A percentile compares a stretch with the other conserved stretches of the same genome.
Evolutionary conservation across 2,113 vertebrate species (phyloP).

Genomic region (Procavia capensis): DNA sequence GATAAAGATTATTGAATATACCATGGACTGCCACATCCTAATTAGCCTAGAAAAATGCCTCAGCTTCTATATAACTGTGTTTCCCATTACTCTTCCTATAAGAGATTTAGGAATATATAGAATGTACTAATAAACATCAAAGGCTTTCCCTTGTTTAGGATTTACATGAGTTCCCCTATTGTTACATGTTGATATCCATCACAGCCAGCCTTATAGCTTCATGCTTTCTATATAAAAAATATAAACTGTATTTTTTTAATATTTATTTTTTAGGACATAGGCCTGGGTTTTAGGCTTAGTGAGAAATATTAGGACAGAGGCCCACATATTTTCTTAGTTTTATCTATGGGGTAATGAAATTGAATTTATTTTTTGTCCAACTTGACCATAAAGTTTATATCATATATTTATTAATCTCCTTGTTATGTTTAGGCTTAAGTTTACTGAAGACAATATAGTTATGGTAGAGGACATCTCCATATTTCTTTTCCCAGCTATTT

Average conservation of each 20-base stretch:
- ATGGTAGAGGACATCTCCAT: neutral
- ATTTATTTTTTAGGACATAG: constrained; percentile 56
- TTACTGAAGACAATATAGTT: constrained; percentile 10
- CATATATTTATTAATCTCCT: constrained; percentile 16
- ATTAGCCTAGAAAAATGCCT: constrained; percentile 23
- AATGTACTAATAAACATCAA: neutral
- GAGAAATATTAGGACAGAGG: constrained; percentile 5
- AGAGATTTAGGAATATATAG: neutral
- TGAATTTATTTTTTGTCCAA: constrained; percentile 54
- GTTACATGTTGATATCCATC: neutral
- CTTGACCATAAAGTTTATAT: constrained; percentile 33
- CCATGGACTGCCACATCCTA: neutral
- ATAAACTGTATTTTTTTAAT: neutral
- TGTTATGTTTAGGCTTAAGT: neutral
- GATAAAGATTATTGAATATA: too few relatives aligned
- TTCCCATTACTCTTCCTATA: neutral
- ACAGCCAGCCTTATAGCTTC: neutral
- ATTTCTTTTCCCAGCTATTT: constrained; percentile 41
- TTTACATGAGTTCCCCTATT: neutral
- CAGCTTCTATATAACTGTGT: neutral
- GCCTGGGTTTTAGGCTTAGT: too few relatives aligned
- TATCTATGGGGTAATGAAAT: constrained; percentile 34
- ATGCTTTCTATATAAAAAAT: neutral
- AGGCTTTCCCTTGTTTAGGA: neutral
- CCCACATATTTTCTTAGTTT: constrained; percentile 49